A percentile compares a stretch with the other conserved stretches of the same genome.
Evolutionary conservation across 1,140 invertebrate genomes (phyloP).

Genomic region (Stegodyphus mimosarum): DNA sequence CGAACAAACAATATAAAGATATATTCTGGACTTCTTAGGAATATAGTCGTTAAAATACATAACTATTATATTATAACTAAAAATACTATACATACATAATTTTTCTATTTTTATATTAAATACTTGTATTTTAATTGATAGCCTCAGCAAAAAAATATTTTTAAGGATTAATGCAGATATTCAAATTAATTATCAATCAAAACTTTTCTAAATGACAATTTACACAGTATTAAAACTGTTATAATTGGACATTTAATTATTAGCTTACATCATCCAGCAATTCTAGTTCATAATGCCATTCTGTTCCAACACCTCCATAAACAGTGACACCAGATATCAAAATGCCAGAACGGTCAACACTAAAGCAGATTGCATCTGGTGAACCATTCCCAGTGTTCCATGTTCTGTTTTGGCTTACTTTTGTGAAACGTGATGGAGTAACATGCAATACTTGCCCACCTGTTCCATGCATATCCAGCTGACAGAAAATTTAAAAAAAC

Average conservation of each 20-base stretch:
- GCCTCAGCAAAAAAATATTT: too few species aligned
- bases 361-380: slow-evolving; percentile 95
- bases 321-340: slow-evolving; percentile 88
- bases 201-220: too few species aligned
- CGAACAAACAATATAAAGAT: too few species aligned
- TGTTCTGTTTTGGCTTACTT: slow-evolving; percentile 85
- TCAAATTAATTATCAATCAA: too few species aligned
- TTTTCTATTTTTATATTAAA: too few species aligned
- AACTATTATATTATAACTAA: too few species aligned
- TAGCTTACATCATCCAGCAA: slow-evolving; percentile 82
- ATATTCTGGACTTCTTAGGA: too few species aligned
- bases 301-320: slow-evolving; percentile 87
- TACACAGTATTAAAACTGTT: too few species aligned
- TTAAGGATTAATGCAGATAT: too few species aligned
- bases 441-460: slow-evolving; percentile 80
- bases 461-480: slow-evolving; percentile 66
- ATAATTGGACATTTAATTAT: neutral
- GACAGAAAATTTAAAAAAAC: neutral
- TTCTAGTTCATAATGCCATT: slow-evolving; percentile 83
- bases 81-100: too few species aligned
- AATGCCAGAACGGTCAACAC: slow-evolving; percentile 89
- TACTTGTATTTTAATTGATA: too few species aligned
- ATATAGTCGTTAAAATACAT: too few species aligned
- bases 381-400: slow-evolving; percentile 98
- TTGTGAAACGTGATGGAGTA: slow-evolving; percentile 89